These are phyloP conservation scores for Pecten maximus DNA, from an alignment of 2,888 invertebrate species.

Conservation along the genomic window DNA sequence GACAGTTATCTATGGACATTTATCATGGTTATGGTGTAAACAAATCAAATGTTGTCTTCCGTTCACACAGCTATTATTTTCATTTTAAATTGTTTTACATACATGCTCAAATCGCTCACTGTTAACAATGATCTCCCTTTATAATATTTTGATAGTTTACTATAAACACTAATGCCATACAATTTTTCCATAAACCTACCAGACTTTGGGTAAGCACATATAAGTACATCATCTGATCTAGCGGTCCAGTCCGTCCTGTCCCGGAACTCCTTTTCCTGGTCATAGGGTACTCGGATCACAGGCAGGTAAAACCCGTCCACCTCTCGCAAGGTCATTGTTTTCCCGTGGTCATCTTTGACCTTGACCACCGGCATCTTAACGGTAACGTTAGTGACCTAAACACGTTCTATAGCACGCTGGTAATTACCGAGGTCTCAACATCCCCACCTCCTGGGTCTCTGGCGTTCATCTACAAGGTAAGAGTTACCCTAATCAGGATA, in stretches of 20 bases:
- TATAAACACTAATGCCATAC: too few relatives aligned
- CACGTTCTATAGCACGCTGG: background rate
- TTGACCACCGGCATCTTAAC: conserved; percentile 48
- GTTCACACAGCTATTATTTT: too few relatives aligned
- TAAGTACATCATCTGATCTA: conserved; percentile 51
- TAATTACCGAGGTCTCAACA: background rate
- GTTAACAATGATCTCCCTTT: too few relatives aligned
- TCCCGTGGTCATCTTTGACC: conserved; percentile 46
- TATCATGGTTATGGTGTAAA: too few relatives aligned
- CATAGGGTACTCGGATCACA: conserved; percentile 42
- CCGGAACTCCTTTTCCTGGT: conserved; percentile 50
- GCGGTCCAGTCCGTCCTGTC: conserved; percentile 44
- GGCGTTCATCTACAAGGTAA: background rate
- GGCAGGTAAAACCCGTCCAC: conserved; percentile 51
- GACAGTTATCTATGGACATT: too few relatives aligned
- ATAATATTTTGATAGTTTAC: too few relatives aligned
- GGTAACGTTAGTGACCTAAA: background rate
- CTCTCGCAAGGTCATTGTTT: conserved; percentile 53
- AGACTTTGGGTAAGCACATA: conserved; percentile 58
- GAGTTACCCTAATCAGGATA: background rate
- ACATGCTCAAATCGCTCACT: too few relatives aligned
- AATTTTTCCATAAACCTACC: conserved; percentile 40
- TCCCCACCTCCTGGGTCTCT: background rate
- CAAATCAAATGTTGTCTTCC: too few relatives aligned
- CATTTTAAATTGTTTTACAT: too few relatives aligned